Evolutionary conservation across 1,140 invertebrate species (phyloP).

Genomic region (Myzus persicae): DNA sequence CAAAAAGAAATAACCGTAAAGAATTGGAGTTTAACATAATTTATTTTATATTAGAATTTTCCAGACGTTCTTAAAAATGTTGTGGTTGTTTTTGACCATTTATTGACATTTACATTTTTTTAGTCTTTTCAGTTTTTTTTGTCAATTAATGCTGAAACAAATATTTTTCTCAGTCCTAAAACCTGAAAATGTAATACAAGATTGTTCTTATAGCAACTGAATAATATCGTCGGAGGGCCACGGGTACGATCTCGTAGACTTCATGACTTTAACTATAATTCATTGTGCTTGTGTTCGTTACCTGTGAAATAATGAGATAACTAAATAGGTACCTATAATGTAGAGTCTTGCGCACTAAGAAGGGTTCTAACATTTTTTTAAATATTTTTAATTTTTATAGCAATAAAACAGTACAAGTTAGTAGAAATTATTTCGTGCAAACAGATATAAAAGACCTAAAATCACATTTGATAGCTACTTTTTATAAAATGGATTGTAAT

Average conservation of each 20-base stretch:
- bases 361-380: neutral
- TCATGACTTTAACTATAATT: neutral
- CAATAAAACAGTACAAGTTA: neutral
- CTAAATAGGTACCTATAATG: too few relatives aligned
- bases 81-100: too few relatives aligned
- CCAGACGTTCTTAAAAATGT: too few relatives aligned
- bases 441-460: neutral
- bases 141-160: too few relatives aligned
- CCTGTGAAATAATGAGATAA: too few relatives aligned
- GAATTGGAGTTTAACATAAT: too few relatives aligned
- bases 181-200: too few relatives aligned
- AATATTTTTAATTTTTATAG: neutral
- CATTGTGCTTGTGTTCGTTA: neutral
- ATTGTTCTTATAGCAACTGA: too few relatives aligned
- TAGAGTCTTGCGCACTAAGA: neutral
- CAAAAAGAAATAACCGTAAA: neutral
- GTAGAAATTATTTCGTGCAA: neutral
- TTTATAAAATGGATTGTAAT: neutral
- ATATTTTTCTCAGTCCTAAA: too few relatives aligned
- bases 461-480: neutral
- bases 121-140: too few relatives aligned
- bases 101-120: too few relatives aligned
- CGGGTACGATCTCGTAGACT: neutral
- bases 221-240: neutral
- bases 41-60: too few relatives aligned